Conservation (phyloP, 2,113 vertebrate species). For the Stomatorhinus ivindoensis region DNA sequence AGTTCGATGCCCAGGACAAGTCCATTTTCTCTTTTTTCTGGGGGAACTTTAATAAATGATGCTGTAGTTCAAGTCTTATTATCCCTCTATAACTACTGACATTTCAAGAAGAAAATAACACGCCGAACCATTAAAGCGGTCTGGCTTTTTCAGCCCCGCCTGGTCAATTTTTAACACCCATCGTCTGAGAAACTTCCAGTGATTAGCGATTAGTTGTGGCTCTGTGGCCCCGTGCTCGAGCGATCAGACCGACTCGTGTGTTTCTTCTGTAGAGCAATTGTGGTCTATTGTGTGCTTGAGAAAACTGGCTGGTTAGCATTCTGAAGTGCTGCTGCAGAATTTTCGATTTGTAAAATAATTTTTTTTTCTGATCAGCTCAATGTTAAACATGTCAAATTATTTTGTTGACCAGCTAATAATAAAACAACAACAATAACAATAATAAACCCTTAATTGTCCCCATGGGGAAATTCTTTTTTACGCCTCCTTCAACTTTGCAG, state of each 20-base stretch:
- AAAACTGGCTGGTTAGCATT: neutral
- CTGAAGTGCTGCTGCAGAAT: no score
- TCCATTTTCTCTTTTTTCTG: neutral
- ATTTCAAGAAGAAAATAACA: neutral
- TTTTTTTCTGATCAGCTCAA: neutral
- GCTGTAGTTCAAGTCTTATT: neutral
- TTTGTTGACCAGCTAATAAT: neutral
- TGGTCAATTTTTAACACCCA: neutral
- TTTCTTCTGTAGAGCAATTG: neutral
- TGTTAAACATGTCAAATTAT: neutral
- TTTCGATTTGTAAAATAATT: no score
- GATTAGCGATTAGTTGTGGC: neutral
- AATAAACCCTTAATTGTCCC: no score
- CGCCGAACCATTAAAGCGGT: neutral
- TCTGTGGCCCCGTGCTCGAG: neutral
- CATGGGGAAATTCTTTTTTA: no score
- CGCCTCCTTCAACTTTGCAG: no score
- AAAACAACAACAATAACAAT: no score
- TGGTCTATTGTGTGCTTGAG: neutral
- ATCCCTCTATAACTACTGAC: neutral
- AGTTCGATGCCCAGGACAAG: neutral
- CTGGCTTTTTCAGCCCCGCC: no score
- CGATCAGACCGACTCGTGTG: no score
- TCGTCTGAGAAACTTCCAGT: neutral
- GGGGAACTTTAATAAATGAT: neutral